Base-by-base conservation (phyloP, 2,113 vertebrate species). In the Kryptolebias marmoratus region DNA sequence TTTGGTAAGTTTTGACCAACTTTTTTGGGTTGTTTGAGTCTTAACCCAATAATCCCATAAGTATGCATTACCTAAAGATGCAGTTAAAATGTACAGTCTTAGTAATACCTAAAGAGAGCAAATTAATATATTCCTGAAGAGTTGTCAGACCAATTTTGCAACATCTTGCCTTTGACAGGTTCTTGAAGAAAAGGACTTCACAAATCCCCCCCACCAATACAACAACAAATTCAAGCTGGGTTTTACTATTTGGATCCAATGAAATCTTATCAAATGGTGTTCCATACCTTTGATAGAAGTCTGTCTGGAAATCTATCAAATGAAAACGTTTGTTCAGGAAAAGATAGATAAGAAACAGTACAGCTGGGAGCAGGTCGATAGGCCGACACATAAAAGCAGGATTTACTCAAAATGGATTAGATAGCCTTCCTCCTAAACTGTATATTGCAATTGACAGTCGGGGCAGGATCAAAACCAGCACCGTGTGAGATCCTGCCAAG, bases 341-440 rank as follows among this genome's bases (percentile, higher is more conserved):
- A 67, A 73, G 74, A 83, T 0, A 70, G 84, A 82, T 78, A 77
- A 83, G 74, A 80, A 62, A 62, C 62, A 60, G 73, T 79, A 64
- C 71, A 71, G 81, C 68, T 36, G 66, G 42, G 68, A 62, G 72
- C 75, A 0, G 88, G 82, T 89, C 84, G 82, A 88, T 87, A 73
- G 79, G 70, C 79, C 28, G 14, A 60, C 78, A 70, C 80, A 68
- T 64, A 85, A 81, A 78, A 77, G 72, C 79, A 52, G 82, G 79
- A 77, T 91, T 89, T 88, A 71, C 84, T 89, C 87, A 70, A 61
- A 85, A 85, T 74, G 83, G 75, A 88, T 90, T 86, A 84, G 88
- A 82, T 75, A 45, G 87, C 77, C 22, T 83, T 60, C 57, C 84
- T 73, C 81, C 73, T 72, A 78, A 77, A 87, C 87, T 75, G 75